Percentiles rank a stretch among this genome's conserved stretches.
phyloP scores from a whole-genome alignment of 2,113 vertebrate genomes.

The Anolis carolinensis region DNA sequence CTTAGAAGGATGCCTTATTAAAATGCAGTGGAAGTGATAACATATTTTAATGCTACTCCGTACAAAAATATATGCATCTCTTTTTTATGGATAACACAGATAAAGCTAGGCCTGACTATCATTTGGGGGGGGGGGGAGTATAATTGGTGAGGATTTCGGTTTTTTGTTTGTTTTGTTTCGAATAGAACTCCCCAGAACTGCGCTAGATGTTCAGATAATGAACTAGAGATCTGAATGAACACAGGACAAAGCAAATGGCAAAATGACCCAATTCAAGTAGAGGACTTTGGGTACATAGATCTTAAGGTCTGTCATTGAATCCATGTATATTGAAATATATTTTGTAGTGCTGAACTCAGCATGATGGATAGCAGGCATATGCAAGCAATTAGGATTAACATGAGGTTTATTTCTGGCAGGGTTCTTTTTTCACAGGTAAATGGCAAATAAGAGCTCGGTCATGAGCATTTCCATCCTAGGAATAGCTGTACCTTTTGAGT shows the following conservation, averaged over 20 bases:
- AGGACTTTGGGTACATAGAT: background rate
- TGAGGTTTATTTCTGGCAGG: too few species aligned
- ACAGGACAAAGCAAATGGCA: background rate
- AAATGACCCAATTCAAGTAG: background rate
- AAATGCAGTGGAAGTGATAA: too few species aligned
- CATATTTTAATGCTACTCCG: background rate
- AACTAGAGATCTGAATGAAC: background rate
- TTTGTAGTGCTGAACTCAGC: background rate
- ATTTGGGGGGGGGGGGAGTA: background rate
- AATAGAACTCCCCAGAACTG: background rate
- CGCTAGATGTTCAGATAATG: background rate
- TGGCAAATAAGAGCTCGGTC: too few species aligned
- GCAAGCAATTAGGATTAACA: too few species aligned
- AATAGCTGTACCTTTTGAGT: too few species aligned
- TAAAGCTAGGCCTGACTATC: background rate
- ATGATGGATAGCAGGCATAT: too few species aligned
- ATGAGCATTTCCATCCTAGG: too few species aligned
- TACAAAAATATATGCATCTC: background rate
- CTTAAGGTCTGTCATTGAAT: too few species aligned
- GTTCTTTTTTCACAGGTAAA: too few species aligned
- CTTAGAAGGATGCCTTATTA: too few species aligned
- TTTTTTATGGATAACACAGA: too few species aligned
- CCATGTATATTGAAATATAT: too few species aligned
- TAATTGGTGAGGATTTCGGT: background rate
- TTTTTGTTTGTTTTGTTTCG: background rate